Evolutionary conservation across 1,140 invertebrate genomes (phyloP), one percentile per base, ranked within the genome.

Genomic region (Hycleus phaleratus): DNA sequence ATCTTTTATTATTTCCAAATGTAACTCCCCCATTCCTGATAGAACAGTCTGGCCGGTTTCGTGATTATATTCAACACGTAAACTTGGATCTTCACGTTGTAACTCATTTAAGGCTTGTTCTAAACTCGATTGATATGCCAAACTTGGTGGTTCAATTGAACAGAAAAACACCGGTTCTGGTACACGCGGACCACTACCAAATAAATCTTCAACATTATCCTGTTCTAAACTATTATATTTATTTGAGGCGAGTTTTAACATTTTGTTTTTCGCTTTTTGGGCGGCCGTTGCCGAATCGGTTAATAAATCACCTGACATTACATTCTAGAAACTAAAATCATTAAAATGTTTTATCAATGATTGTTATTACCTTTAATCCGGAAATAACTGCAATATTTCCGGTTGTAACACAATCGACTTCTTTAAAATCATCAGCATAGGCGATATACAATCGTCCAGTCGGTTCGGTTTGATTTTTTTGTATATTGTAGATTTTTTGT

Each of bases 131-230:
- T 95, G 90, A 42, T 82, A 81, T 1, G 85, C 79, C 55, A 86
- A 68, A 51, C 90, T 93, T 0, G 93, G 87, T 0, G 95, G 87
- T 78, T 99, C 97, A 49, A 99, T 88, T 0, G 93, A 93, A 73
- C 96, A 98, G 69, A 97, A 95, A 75, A 97, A 98, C 0, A 99
- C 96, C 1, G 96, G 94, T 67, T 95, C 88, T 0, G 93, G 93
- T 57, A 94, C 76, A 45, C 81, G 79, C 2, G 88, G 78, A 9
- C 85, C 84, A 0, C 61, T 38, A 3, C 79, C 65, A 77, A 79
- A 85, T 48, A 59, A 8, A 51, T 49, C 44, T 61, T 71, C 66
- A 45, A 56, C 58, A 56, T 64, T 58, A 25, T 53, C 45, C 25
- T 66, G 60, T 47, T 63, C 54, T 7, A 43, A 26, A 38, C 7